Evolutionary conservation across 2,113 vertebrate genomes (phyloP).

Genomic region (Hemibates koningsi): DNA sequence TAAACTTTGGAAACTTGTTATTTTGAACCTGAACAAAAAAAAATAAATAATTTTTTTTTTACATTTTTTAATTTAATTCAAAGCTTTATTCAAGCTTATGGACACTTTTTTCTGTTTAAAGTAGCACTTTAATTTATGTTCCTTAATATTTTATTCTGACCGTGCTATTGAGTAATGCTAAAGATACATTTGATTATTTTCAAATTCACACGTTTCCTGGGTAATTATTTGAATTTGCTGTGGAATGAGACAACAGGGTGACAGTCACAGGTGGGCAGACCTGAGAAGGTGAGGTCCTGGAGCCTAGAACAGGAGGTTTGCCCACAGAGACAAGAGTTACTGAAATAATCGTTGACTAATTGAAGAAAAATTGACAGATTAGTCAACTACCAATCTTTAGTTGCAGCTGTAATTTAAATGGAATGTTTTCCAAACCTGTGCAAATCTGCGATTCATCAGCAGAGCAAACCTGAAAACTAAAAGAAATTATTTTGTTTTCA

Average conservation of each 20-base stretch:
- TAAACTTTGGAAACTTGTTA: not conserved
- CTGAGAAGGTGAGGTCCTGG: not conserved
- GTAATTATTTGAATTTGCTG: not conserved
- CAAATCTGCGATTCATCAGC: not conserved
- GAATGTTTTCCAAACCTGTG: not conserved
- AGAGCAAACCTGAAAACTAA: not conserved
- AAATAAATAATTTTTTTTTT: fast-evolving
- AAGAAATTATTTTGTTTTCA: not conserved
- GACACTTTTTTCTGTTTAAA: not conserved
- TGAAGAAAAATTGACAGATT: not conserved
- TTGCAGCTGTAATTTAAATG: not conserved
- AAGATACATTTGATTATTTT: not conserved
- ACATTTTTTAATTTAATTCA: not conserved
- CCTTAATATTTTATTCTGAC: not conserved
- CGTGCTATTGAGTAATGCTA: not conserved
- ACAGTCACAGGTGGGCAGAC: not conserved
- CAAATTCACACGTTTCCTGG: not conserved
- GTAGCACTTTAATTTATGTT: not conserved
- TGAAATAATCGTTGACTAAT: not conserved
- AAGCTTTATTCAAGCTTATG: not conserved
- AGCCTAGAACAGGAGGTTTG: not conserved
- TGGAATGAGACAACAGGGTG: not conserved
- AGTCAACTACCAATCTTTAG: not conserved
- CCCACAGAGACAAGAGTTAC: not conserved
- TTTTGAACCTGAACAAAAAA: not conserved